Percentiles rank a stretch among this genome's conserved stretches.
Evolutionary conservation across 2,888 invertebrate species (phyloP).

Genomic region (Scaeva pyrastri): DNA sequence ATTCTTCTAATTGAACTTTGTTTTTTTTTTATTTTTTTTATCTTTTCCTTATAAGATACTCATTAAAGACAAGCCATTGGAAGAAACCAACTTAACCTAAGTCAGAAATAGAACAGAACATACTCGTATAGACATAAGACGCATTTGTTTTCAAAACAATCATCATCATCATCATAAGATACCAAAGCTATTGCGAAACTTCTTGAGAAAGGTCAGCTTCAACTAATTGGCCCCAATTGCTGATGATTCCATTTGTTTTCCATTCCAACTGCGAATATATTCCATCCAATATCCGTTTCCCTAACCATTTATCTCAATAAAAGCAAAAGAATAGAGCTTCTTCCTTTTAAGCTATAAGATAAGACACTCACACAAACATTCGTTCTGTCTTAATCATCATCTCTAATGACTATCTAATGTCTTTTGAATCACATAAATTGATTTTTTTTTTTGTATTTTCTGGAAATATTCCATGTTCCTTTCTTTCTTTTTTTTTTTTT

Average conservation of each 20-base stretch:
- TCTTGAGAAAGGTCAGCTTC: conserved; percentile 36
- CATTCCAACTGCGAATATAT: not conserved
- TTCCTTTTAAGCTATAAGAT: conserved; percentile 1
- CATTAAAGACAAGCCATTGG: too few species aligned
- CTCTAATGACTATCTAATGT: not conserved
- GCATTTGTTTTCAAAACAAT: conserved; percentile 10
- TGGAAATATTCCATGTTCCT: conserved; percentile 29
- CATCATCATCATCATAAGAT: not conserved
- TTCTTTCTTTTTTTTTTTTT: too few species aligned
- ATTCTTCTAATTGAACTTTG: too few species aligned
- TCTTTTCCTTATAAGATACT: too few species aligned
- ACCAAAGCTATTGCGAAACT: conserved; percentile 11
- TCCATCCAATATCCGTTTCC: conserved; percentile 28
- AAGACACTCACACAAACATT: not conserved
- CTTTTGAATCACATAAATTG: not conserved
- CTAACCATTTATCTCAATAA: conserved; percentile 20
- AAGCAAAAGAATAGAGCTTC: conserved; percentile 1
- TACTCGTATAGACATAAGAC: not conserved
- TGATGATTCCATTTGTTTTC: not conserved
- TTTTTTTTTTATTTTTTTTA: too few species aligned
- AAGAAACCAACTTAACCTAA: not conserved
- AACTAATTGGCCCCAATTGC: conserved; percentile 31
- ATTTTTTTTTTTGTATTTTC: not conserved
- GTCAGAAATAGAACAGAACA: not conserved
- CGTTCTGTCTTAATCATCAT: conserved; percentile 5